A percentile compares a stretch with the other conserved stretches of the same genome.
Evolutionary conservation across 2,888 invertebrate species (phyloP).

Genomic region (Lamproptera curius): DNA sequence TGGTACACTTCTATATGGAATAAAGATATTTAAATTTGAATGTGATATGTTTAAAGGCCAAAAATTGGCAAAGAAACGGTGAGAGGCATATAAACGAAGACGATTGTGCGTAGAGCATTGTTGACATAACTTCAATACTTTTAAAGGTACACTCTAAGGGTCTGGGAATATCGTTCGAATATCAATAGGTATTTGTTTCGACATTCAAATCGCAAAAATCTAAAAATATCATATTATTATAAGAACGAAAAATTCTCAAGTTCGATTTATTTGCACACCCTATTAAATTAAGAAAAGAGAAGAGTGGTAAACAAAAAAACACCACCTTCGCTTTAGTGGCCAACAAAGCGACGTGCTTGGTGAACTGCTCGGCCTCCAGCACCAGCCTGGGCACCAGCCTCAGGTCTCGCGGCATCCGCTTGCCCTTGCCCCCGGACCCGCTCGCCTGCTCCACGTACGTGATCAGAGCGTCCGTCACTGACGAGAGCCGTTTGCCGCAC

Average conservation of each 20-base stretch:
- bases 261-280: no score
- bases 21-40: no score
- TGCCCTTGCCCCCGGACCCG: constrained; percentile 58
- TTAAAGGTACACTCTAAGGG: background rate
- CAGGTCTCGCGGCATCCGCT: constrained; percentile 73
- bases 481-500: constrained; percentile 78
- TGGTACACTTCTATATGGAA: no score
- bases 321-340: constrained; percentile 78
- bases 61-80: no score
- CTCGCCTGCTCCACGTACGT: constrained; percentile 76
- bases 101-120: background rate
- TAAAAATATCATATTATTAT: background rate
- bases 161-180: background rate
- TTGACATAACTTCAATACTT: background rate
- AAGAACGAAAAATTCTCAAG: background rate
- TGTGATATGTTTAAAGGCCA: no score
- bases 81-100: no score
- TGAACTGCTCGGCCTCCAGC: constrained; percentile 81
- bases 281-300: no score
- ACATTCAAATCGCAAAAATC: background rate
- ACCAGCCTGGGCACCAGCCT: constrained; percentile 81
- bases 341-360: constrained; percentile 76
- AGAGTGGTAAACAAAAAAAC: no score
- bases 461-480: constrained; percentile 76
- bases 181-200: background rate